These are phyloP conservation scores for Noctilio leporinus DNA, from an alignment of 2,113 vertebrate species.

Conservation along the genomic window DNA sequence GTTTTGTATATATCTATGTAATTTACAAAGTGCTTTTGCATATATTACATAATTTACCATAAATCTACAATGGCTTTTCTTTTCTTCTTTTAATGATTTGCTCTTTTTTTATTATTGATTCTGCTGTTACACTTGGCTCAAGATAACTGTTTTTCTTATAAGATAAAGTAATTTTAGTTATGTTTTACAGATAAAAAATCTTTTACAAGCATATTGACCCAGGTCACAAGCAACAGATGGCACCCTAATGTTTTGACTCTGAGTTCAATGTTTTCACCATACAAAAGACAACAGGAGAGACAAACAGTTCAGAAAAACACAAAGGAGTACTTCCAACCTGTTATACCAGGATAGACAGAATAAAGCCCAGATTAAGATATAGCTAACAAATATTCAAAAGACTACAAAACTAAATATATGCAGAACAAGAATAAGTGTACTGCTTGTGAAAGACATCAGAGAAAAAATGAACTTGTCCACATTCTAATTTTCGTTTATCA, in stretches of 20 bases:
- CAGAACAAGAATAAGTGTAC: not conserved
- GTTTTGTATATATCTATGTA: not conserved
- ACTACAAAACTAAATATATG: not conserved
- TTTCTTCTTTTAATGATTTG: no score
- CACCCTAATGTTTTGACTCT: not conserved
- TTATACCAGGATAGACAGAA: not conserved
- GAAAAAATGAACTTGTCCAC: not conserved
- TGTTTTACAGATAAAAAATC: not conserved
- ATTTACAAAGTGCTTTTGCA: not conserved
- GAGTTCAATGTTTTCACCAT: not conserved
- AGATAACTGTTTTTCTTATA: no score
- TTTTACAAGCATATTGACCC: not conserved
- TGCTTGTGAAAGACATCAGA: not conserved
- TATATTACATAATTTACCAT: not conserved
- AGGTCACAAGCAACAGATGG: not conserved
- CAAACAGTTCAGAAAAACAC: not conserved
- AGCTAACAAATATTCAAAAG: not conserved
- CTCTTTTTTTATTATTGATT: no score
- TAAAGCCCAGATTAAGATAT: not conserved
- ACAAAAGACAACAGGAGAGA: not conserved
- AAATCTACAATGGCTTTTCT: not conserved
- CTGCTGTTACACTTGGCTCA: no score
- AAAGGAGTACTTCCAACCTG: not conserved
- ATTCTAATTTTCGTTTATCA: slow-evolving; percentile 35
- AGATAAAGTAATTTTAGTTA: not conserved